Percentiles rank a stretch among this genome's conserved stretches.
Evolutionary conservation across 1,140 invertebrate genomes (phyloP).

Genomic region (Anastrepha obliqua): DNA sequence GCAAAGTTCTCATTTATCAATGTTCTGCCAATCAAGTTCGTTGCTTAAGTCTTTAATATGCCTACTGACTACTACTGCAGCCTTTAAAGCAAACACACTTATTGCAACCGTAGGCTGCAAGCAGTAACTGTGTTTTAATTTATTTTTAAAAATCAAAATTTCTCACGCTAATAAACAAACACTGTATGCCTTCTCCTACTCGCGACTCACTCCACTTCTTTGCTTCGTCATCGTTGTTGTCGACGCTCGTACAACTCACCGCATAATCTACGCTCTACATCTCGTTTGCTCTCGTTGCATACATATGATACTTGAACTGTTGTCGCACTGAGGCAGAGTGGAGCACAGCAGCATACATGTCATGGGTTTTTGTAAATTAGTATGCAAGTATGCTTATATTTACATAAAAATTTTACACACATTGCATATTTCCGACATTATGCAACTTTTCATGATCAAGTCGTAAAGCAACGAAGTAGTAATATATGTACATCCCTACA

Average conservation of each 20-base stretch:
- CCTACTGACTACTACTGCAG: background rate
- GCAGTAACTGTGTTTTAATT: background rate
- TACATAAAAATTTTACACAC: conserved; percentile 40
- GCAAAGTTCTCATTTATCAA: background rate
- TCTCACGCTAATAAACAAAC: conserved; percentile 48
- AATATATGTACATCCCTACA: background rate
- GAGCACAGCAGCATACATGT: background rate
- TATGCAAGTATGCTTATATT: background rate
- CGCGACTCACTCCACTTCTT: background rate
- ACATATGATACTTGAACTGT: background rate
- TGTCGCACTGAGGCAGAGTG: background rate
- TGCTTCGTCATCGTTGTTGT: too few relatives aligned
- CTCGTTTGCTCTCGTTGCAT: conserved; percentile 6
- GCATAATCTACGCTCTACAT: conserved; percentile 35
- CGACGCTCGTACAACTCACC: background rate
- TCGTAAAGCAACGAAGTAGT: background rate
- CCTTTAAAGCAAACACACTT: background rate
- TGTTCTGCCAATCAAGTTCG: background rate
- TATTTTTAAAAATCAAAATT: background rate
- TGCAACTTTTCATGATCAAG: conserved; percentile 46
- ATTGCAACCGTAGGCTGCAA: background rate
- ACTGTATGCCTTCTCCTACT: background rate
- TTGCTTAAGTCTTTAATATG: conserved; percentile 32
- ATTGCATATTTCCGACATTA: conserved; percentile 52
- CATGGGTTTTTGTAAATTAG: background rate